A percentile compares a stretch with the other conserved stretches of the same genome.
phyloP scores from a whole-genome alignment of 2,797 vertebrate genomes.

The Percopsis omiscomaycus region DNA sequence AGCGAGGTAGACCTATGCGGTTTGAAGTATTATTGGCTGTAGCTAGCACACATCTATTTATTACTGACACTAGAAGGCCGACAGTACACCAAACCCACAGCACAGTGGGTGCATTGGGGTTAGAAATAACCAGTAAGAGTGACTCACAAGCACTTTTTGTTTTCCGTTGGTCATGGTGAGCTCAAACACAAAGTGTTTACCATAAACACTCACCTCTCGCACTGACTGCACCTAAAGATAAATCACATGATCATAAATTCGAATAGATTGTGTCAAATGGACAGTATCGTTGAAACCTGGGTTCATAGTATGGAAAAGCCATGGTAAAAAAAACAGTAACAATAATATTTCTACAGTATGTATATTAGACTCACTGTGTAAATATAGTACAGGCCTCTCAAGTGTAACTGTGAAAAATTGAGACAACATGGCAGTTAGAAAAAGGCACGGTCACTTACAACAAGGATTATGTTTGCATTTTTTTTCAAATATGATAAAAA shows the following conservation, averaged over 20 bases:
- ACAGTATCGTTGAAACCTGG: background rate
- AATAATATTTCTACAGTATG: background rate
- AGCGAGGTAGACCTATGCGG: too few relatives aligned
- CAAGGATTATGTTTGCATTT: too few relatives aligned
- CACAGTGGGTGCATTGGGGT: background rate
- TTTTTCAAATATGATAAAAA: too few relatives aligned
- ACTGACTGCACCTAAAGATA: constrained; percentile 77
- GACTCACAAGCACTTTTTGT: constrained; percentile 80
- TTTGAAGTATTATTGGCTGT: too few relatives aligned
- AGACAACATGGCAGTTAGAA: background rate
- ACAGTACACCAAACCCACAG: too few relatives aligned
- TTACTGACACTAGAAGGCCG: too few relatives aligned
- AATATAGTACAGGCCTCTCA: constrained; percentile 75
- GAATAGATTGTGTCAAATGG: background rate
- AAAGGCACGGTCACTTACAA: background rate
- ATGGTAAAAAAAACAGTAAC: background rate
- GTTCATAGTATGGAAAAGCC: background rate
- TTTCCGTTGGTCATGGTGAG: constrained; percentile 81
- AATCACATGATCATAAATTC: too few relatives aligned
- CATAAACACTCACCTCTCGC: constrained; percentile 54
- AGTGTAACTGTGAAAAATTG: constrained; percentile 57
- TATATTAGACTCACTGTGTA: constrained; percentile 61
- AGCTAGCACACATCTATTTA: too few relatives aligned
- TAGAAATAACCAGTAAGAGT: background rate
- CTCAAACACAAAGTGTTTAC: constrained; percentile 77